Base-by-base conservation (phyloP, 1,140 invertebrate species). In the Maconellicoccus hirsutus region DNA sequence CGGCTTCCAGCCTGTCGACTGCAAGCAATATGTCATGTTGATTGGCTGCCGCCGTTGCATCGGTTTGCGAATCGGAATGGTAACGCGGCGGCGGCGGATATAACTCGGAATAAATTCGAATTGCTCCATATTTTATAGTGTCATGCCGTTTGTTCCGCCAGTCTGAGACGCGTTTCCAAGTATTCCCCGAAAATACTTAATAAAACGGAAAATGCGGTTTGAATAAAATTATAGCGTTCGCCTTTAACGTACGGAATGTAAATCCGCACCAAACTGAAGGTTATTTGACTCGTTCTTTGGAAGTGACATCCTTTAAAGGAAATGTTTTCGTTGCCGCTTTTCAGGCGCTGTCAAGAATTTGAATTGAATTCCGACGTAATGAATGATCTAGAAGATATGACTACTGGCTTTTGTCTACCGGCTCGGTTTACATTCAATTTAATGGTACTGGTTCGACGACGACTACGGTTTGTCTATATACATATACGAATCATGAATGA, bases 11-110 rank as follows among this genome's bases (percentile, higher is more conserved):
- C 22, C 61, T 66, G 61, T 66, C 61, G 61, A 66, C 61, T 66
- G 61, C 61, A 66, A 66, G 61, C 61, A 66, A 66, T 66, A 66
- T 66, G 61, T 66, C 61, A 66, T 66, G 61, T 66, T 66, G 61
- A 66, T 66, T 66, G 61, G 61, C 61, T 66, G 61, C 61, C 16
- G 61, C 61, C 25, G 61, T 26, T 66, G 61, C 61, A 66, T 66
- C 25, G 19, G 3, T 25, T 16, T 22, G 10, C 3, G 10, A 4
- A 7, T 3, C 19, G 25, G 10, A 66, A 4, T 66, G 21, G 61
- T 4, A 66, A 6, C 4, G 6, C 52, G 52, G 16, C 61, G 61
- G 61, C 61, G 61, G n/a, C 61, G 61, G 25, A 66, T 66, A 23
- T 66, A 66, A 26, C 25, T 66, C 61, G 61, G 25, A 23, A 66